Evolutionary conservation across 2,888 invertebrate genomes (phyloP), one percentile per base, ranked within the genome.

Genomic region (Tigriopus californicus): DNA sequence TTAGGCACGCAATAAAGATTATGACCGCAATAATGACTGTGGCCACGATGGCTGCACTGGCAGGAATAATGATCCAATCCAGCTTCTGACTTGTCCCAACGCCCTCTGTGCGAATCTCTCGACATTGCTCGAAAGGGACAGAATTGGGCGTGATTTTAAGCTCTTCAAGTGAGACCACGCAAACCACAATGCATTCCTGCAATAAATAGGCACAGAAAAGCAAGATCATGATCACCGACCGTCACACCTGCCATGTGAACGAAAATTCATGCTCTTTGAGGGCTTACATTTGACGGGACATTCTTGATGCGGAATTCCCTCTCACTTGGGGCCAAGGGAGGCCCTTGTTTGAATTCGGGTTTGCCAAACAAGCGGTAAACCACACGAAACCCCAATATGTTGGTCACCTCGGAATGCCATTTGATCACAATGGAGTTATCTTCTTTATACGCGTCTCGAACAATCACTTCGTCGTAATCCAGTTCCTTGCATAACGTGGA

Each of bases 1-100:
- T 53, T 22, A 60, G 44, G 22, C 89, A 88, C 53, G 87, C 86
- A 58, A 90, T 82, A 71, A 91, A 89, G 64, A 90, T 81, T 65
- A 90, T 82, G 61, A 90, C 87, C 0, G 89, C 90, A 51, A 89
- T 80, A 61, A 90, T 83, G 66, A 91, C 88, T 47, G 89, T 89
- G 47, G 85, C 87, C 71, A 90, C 90, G 68, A 91, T 90, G 61
- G 89, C 89, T 20, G 89, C 89, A 68, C 88, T 87, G 3, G 89
- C 89, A 24, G 86, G 89, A 67, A 91, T 91, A 58, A 91, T 90
- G 68, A 91, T 88, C 72, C 89, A 90, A 74, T 91, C 91, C 58
- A 85, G 81, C 52, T 84, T 81, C 18, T 85, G 81, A 53, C 82
- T 79, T 53, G 84, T 84, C 25, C 33, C 60, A 25, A 24, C 41